Evolutionary conservation across 1,140 invertebrate genomes (phyloP).

Genomic region (Sycobia sp.): DNA sequence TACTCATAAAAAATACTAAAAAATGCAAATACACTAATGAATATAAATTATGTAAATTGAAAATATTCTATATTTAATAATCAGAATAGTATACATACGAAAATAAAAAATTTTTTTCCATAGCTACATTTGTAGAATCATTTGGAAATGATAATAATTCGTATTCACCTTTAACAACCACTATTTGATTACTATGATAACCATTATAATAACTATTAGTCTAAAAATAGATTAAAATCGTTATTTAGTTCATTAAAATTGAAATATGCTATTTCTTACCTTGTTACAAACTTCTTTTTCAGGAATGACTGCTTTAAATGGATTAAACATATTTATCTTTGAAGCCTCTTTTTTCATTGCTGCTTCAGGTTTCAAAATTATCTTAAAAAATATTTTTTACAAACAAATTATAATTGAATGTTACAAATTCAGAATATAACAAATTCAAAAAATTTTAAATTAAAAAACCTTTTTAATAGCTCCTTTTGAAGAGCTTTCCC

Average conservation of each 20-base stretch:
- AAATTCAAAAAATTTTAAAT: too few species aligned
- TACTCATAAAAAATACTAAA: slow-evolving; percentile 33
- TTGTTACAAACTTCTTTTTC: too few species aligned
- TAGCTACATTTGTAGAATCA: background rate
- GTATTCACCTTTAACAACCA: background rate
- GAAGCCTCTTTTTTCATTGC: background rate
- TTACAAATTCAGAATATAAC: too few species aligned
- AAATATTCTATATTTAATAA: background rate
- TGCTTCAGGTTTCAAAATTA: too few species aligned
- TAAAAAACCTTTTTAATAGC: background rate
- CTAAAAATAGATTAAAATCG: background rate
- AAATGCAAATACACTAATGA: slow-evolving; percentile 11
- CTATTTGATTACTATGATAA: background rate
- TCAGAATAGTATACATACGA: slow-evolving; percentile 27
- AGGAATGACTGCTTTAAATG: too few species aligned
- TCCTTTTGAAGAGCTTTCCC: background rate
- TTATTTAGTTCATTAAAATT: background rate
- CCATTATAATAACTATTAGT: background rate
- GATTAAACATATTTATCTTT: background rate
- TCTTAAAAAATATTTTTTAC: too few species aligned
- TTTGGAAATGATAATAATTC: background rate
- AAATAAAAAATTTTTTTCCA: slow-evolving; percentile 28
- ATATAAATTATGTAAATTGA: background rate
- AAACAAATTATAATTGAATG: too few species aligned
- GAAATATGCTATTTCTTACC: background rate